These are phyloP conservation scores for Rhabditoides inermis DNA, from an alignment of 2,888 invertebrate genomes.

Conservation along the genomic window DNA sequence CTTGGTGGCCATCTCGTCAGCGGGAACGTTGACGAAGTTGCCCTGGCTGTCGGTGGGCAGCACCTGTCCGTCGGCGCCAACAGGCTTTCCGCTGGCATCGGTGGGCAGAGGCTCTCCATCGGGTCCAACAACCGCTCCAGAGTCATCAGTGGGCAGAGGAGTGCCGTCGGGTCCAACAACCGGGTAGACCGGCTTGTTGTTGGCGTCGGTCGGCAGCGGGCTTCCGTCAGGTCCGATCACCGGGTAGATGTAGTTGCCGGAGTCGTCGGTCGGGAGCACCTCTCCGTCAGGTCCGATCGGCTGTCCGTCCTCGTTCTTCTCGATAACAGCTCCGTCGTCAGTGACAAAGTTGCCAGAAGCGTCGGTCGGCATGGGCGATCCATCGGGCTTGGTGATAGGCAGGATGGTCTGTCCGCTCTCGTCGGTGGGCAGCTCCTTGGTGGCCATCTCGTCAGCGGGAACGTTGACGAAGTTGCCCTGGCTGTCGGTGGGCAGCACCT, in stretches of 20 bases:
- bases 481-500: background rate
- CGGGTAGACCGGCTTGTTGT: no score
- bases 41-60: no score
- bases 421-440: constrained; percentile 2
- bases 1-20: background rate
- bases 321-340: constrained; percentile 9
- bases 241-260: constrained; percentile 13
- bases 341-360: constrained; percentile 1
- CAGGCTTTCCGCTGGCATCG: no score
- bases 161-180: constrained; percentile 12
- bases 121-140: no score
- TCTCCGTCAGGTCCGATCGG: constrained; percentile 7
- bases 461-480: constrained; percentile 4
- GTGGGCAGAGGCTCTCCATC: no score
- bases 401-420: constrained; percentile 10
- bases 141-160: constrained; percentile 14
- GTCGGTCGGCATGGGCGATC: constrained; percentile 4
- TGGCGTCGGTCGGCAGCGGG: constrained; percentile 5
- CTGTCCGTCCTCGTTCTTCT: constrained; percentile 3
- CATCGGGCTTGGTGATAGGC: constrained; percentile 8
- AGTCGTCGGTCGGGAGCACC: constrained; percentile 13
- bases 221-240: constrained; percentile 2
- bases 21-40: background rate
- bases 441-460: background rate
- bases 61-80: no score